Evolutionary conservation across 2,113 vertebrate species (phyloP), one percentile per base, ranked within the genome.

Genomic region (Coregonus clupeaformis): DNA sequence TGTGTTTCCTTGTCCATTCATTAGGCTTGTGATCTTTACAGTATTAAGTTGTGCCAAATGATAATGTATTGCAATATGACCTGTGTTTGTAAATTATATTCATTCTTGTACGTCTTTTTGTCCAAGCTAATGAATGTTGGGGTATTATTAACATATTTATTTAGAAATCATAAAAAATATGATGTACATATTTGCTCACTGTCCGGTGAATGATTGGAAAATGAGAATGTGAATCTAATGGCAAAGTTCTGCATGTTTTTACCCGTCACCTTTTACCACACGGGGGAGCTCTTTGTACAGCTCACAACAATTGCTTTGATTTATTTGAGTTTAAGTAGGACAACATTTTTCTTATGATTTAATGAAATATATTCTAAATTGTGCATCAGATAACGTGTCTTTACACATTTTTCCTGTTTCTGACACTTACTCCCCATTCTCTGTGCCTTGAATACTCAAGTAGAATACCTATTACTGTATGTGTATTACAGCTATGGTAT

Each of bases 11-110:
- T 27, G 27, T 27, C 9, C 36, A 42, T 42, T 42, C 36, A 42
- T 42, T 42, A 42, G 9, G 2, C 2, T 69, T 81, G 52, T 72
- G 47, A 78, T 75, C 7, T 45, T n/a, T 25, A 32, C 82, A 90
- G 86, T 90, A 84, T 90, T 91, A 83, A 78, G 81, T 81, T 80
- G 32, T 81, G 60, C 80, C 74, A 72, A 79, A 63, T 67, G 60
- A 74, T 77, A 47, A 80, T 80, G 2, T 12, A 42, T 42, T 11
- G 36, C 36, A 42, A 42, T 42, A 42, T 42, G 36, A 42, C 36
- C 36, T 12, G 9, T 42, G 36, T 42, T 42, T 42, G 9, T 42
- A 42, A 42, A 42, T 42, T 11, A 42, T 3, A 42, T 36, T 9
- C 2, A 36, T 36, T 36, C 0, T 36, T 36, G 36, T 36, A 36